Conservation (phyloP, 2,888 invertebrate species). For the Bruchidius siliquastri region DNA sequence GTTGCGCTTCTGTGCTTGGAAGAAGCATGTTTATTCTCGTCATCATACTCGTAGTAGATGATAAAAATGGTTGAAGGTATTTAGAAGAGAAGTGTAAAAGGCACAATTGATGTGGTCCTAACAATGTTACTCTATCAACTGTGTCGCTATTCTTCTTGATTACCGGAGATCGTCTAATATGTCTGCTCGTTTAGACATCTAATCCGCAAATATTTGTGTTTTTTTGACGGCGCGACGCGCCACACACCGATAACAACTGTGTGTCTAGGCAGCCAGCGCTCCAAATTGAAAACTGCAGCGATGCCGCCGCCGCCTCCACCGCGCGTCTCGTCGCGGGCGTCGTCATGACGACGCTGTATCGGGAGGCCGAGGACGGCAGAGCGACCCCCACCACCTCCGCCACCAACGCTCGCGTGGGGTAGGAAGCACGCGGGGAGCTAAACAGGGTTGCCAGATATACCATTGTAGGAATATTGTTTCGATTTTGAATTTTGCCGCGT, state of each 20-base stretch:
- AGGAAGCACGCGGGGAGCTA: neutral
- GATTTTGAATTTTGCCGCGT: no score
- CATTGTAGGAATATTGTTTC: neutral
- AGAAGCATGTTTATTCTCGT: no score
- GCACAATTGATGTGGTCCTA: no score
- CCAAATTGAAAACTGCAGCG: neutral
- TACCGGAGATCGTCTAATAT: no score
- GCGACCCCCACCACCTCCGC: neutral
- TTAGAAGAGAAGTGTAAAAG: no score
- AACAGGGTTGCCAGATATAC: neutral
- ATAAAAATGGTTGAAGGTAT: no score
- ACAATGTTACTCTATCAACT: no score
- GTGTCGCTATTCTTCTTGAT: no score
- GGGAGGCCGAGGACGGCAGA: neutral
- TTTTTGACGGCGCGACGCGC: neutral
- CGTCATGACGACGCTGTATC: neutral
- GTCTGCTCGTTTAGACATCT: neutral
- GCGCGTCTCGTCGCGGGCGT: neutral
- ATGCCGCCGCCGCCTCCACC: neutral
- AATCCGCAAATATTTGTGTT: neutral
- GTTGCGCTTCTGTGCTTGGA: no score
- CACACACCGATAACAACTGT: neutral
- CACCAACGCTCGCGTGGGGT: neutral
- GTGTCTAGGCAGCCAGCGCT: neutral
- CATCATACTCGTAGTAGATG: no score